These are phyloP conservation scores for Aphidius gifuensis DNA, from an alignment of 1,140 invertebrate species.

Conservation along the genomic window DNA sequence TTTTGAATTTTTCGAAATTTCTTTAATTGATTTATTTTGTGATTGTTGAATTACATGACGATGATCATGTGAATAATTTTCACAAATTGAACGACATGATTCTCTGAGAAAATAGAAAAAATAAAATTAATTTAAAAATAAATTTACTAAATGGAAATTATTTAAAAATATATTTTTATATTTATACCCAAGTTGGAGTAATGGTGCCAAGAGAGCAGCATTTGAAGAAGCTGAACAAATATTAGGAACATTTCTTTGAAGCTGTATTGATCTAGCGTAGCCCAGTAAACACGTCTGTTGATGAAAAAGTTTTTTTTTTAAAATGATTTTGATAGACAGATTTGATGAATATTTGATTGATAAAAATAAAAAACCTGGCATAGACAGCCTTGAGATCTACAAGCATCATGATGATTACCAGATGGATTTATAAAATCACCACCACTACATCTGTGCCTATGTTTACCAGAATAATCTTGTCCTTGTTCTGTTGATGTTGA, in stretches of 20 bases:
- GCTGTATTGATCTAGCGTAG: conserved; percentile 40
- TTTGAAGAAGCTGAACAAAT: conserved; percentile 37
- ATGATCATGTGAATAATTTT: neutral
- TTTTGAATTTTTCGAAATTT: conserved; percentile 3
- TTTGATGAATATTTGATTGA: neutral
- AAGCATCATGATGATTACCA: conserved; percentile 24
- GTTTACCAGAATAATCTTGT: conserved; percentile 35
- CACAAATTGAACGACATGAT: too few species aligned
- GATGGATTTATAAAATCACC: conserved; percentile 22
- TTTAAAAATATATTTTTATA: too few species aligned
- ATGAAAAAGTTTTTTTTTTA: conserved; percentile 15
- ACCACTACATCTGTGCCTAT: conserved; percentile 16
- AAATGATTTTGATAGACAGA: neutral
- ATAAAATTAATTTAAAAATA: too few species aligned
- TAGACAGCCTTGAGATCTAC: conserved; percentile 40
- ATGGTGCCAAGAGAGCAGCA: conserved; percentile 35
- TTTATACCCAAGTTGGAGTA: conserved; percentile 14
- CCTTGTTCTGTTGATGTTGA: conserved; percentile 39
- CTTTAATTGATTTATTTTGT: neutral
- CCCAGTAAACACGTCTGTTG: conserved; percentile 43
- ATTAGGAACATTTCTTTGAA: conserved; percentile 46
- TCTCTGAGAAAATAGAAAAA: too few species aligned
- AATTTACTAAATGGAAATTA: too few species aligned
- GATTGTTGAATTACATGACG: neutral
- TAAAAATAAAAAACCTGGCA: conserved; percentile 41